phyloP scores from a whole-genome alignment of 2,113 vertebrate genomes.

The Formicarius rufipectus region DNA sequence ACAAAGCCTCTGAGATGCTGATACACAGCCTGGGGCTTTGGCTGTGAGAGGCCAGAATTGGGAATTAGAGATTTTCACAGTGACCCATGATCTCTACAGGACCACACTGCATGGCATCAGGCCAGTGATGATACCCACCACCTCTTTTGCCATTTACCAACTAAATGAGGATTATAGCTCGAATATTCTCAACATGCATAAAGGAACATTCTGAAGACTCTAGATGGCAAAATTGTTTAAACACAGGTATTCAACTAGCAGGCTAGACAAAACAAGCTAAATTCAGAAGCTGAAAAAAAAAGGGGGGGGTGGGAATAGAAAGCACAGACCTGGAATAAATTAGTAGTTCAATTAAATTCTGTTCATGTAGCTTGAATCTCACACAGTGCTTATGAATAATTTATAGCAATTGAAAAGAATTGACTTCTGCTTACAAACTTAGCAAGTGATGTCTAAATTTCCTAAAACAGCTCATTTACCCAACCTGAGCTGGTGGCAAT shows the following conservation, averaged over 20 bases:
- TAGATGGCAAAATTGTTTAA: background rate
- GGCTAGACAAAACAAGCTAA: background rate
- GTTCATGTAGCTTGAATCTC: background rate
- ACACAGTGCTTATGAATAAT: constrained; percentile 4
- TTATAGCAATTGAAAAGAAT: constrained; percentile 2
- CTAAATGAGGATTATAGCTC: background rate
- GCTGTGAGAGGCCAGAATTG: background rate
- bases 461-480: background rate
- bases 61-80: background rate
- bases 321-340: background rate
- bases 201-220: background rate
- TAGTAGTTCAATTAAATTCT: constrained; percentile 9
- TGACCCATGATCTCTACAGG: background rate
- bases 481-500: background rate
- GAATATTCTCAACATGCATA: background rate
- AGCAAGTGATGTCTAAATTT: background rate
- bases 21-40: background rate
- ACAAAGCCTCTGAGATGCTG: background rate
- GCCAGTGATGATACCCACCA: background rate
- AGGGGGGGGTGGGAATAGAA: no score
- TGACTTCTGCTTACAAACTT: background rate
- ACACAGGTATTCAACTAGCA: background rate
- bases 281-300: background rate
- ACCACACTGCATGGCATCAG: background rate
- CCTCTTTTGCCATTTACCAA: background rate